Evolutionary conservation across 1,140 invertebrate species (phyloP).

Genomic region (Lutraria rhynchaena): DNA sequence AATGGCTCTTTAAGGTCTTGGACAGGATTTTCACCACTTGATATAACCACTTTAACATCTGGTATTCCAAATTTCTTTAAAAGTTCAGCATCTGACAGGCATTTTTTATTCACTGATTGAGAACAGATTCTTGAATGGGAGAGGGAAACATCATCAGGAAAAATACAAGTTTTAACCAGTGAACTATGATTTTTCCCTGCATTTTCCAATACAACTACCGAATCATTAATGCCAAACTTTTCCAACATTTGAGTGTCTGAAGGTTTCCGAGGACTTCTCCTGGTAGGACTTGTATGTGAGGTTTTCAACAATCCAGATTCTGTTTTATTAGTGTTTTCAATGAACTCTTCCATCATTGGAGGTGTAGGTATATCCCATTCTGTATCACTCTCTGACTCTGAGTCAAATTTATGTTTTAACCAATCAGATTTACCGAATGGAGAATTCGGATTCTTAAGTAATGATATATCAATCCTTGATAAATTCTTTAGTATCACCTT

Average conservation of each 20-base stretch:
- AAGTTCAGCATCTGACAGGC: slow-evolving; percentile 21
- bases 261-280: slow-evolving; percentile 1
- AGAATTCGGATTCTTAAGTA: slow-evolving; percentile 41
- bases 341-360: slow-evolving; percentile 18
- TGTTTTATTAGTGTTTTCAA: neutral
- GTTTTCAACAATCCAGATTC: neutral
- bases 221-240: slow-evolving; percentile 15
- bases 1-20: neutral
- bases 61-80: slow-evolving; percentile 39
- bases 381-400: slow-evolving; percentile 30
- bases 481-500: slow-evolving; percentile 27
- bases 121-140: no score
- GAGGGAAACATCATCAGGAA: no score
- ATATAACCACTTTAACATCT: slow-evolving; percentile 24
- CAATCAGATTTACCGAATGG: slow-evolving; percentile 35
- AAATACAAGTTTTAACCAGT: no score
- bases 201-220: slow-evolving; percentile 13
- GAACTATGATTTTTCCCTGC: neutral
- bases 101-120: neutral
- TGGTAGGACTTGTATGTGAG: neutral
- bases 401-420: slow-evolving; percentile 45
- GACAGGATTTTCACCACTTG: neutral
- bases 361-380: slow-evolving; percentile 46
- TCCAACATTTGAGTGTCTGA: neutral
- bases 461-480: slow-evolving; percentile 30